Percentiles rank a stretch among this genome's conserved stretches.
Evolutionary conservation across 2,797 vertebrate genomes (phyloP).

Genomic region (Linurgus olivaceus): DNA sequence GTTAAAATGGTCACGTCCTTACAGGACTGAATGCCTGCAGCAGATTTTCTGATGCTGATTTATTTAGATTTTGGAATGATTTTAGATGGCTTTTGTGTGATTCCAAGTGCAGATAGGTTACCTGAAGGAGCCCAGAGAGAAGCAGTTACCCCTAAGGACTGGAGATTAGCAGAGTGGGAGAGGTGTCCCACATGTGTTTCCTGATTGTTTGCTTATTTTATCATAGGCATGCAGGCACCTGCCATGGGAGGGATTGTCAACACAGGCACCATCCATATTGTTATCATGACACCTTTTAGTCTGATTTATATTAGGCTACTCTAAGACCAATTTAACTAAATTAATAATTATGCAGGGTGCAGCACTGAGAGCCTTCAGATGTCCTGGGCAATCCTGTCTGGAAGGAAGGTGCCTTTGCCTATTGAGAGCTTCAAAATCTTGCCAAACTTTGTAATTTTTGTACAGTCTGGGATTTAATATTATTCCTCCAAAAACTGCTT

Average conservation of each 20-base stretch:
- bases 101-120: not conserved
- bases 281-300: not conserved
- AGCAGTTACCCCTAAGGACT: not conserved
- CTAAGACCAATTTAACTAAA: not conserved
- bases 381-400: not conserved
- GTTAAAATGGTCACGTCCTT: not conserved
- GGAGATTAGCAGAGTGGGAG: not conserved
- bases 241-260: not conserved
- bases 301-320: not conserved
- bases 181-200: not conserved
- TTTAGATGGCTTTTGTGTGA: not conserved
- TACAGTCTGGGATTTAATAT: not conserved
- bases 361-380: not conserved
- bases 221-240: not conserved
- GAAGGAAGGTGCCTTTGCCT: not conserved
- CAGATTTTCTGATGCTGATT: conserved; percentile 20
- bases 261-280: not conserved
- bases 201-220: conserved; percentile 2
- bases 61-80: conserved; percentile 19
- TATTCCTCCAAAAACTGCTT: not conserved
- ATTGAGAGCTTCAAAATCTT: not conserved
- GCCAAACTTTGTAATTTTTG: not conserved
- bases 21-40: not conserved
- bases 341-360: not conserved
- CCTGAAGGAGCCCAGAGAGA: not conserved